Evolutionary conservation across 1,140 invertebrate species (phyloP).

Genomic region (Macrotrachela quadricornifera): DNA sequence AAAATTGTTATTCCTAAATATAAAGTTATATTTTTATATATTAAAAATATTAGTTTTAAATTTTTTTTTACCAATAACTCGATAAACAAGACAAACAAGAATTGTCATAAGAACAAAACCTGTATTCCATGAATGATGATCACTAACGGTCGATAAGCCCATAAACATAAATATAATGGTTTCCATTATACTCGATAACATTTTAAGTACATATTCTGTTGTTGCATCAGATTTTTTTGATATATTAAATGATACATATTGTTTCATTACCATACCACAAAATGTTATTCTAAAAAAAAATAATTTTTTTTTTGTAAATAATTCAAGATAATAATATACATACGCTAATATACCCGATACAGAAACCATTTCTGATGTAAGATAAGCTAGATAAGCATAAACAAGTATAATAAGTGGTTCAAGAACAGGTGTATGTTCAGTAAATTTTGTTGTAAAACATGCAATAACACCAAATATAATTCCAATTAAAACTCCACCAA

Average conservation of each 20-base stretch:
- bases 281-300: conserved; percentile 57
- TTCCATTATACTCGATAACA: conserved; percentile 53
- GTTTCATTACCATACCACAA: conserved; percentile 95
- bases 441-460: conserved; percentile 80
- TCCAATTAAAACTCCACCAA: conserved; percentile 78
- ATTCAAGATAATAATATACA: conserved; percentile 12
- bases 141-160: conserved; percentile 77
- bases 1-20: conserved; percentile 47
- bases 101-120: conserved; percentile 80
- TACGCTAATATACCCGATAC: conserved; percentile 64
- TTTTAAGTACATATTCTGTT: conserved; percentile 94
- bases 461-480: conserved; percentile 81
- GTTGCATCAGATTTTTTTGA: conserved; percentile 92
- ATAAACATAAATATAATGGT: conserved; percentile 99
- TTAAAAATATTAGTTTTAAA: too few species aligned
- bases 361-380: conserved; percentile 91
- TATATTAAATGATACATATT: conserved; percentile 91
- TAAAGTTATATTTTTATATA: too few species aligned
- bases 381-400: conserved; percentile 86
- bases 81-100: conserved; percentile 72
- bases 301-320: neutral
- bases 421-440: conserved; percentile 79
- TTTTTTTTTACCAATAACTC: conserved; percentile 41
- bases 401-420: conserved; percentile 95
- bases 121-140: conserved; percentile 75